Percentiles rank a stretch among this genome's conserved stretches.
Conservation (phyloP, 2,113 vertebrate species). For the Coracopsis vasa region DNA sequence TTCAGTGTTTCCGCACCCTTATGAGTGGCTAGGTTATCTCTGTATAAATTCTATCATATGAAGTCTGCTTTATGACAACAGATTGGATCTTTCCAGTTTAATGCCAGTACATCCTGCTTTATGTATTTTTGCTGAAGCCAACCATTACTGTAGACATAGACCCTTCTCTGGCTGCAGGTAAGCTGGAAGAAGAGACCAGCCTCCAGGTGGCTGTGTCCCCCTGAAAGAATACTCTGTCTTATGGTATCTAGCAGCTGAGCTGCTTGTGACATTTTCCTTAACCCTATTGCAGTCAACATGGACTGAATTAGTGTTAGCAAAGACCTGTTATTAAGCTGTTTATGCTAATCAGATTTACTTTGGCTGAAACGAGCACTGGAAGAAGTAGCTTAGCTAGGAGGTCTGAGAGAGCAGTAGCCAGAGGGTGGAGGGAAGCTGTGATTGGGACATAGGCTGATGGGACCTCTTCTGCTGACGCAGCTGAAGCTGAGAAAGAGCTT, state of each 20-base stretch:
- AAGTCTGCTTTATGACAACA: not conserved
- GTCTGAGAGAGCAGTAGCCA: not conserved
- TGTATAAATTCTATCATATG: not conserved
- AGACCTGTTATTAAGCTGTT: conserved; percentile 1
- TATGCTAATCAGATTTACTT: not conserved
- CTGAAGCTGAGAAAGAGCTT: not conserved
- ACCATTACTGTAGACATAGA: not conserved
- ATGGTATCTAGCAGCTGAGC: not conserved
- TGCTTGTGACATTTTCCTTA: not conserved
- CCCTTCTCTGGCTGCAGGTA: not conserved
- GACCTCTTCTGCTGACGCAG: not conserved
- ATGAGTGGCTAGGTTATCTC: not conserved
- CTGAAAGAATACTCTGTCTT: not conserved
- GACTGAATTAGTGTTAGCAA: not conserved
- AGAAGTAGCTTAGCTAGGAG: not conserved
- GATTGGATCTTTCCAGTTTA: not conserved
- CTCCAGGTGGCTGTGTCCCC: not conserved
- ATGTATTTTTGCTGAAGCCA: not conserved
- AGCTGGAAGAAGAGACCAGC: not conserved
- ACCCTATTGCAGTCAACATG: not conserved
- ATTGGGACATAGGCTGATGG: too few species aligned
- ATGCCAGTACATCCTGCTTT: not conserved
- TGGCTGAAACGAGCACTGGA: not conserved
- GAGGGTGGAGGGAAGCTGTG: not conserved
- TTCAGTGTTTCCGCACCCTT: not conserved